Evolutionary conservation across 1,140 invertebrate genomes (phyloP).

Genomic region (Diploscapter pachys): DNA sequence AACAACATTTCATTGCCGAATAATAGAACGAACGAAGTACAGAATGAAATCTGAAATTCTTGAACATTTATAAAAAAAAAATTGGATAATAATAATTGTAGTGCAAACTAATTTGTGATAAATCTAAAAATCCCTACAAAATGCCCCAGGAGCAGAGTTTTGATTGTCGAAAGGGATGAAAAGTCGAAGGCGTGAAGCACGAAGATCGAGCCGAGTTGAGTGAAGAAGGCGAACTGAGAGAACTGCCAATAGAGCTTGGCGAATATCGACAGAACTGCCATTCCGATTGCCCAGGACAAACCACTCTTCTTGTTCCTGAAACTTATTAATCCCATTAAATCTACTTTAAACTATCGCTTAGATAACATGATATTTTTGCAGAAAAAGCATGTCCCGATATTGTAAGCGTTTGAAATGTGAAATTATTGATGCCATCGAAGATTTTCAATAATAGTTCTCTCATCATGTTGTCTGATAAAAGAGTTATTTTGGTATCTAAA

Average conservation of each 20-base stretch:
- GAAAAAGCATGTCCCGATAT: neutral
- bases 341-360: neutral
- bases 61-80: conserved; percentile 44
- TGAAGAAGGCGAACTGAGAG: conserved; percentile 74
- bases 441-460: too few relatives aligned
- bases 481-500: neutral
- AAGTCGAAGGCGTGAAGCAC: conserved; percentile 67
- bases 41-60: conserved; percentile 43
- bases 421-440: too few relatives aligned
- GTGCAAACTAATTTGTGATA: neutral
- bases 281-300: conserved; percentile 41
- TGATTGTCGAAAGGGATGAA: conserved; percentile 64
- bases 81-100: conserved; percentile 62
- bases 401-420: neutral
- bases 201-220: conserved; percentile 65
- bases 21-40: conserved; percentile 61
- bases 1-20: conserved; percentile 71
- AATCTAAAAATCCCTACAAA: neutral
- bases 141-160: conserved; percentile 51
- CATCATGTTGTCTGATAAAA: neutral
- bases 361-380: too few relatives aligned
- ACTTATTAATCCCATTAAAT: neutral
- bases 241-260: conserved; percentile 71
- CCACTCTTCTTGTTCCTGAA: conserved; percentile 34
- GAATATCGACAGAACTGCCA: conserved; percentile 56